Base-by-base conservation (phyloP, 2,797 vertebrate genomes). In the Enteromius viviparus region DNA sequence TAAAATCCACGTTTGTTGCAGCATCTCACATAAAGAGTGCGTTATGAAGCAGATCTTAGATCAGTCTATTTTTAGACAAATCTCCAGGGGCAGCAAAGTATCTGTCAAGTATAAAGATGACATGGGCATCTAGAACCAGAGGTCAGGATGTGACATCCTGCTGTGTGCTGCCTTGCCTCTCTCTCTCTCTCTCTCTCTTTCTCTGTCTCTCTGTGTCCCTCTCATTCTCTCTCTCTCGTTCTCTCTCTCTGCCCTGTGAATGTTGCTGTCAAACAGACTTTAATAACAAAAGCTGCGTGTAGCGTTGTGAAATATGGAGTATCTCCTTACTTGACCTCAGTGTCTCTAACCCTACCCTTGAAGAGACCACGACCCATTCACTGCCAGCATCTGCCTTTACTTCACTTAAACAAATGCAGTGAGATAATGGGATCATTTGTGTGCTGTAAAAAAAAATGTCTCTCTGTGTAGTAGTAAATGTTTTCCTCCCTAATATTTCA, bases 101-200 rank as follows among this genome's bases (percentile, higher is more conserved):
- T 90, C 88, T 87, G 89, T 85, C 92, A 92, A 90, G 85, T 88
- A 87, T 82, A 81, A 87, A 87, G 87, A 90, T 91, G 90, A 90
- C 91, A 89, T 87, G 87, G 86, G 85, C 87, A 86, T 88, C 74
- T 86, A 81, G 83, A 85, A 88, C 90, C 85, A 84, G 90, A 89
- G 87, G 87, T 91, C 88, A 89, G 82, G 70, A 90, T 88, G 85
- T 88, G 90, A 93, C 91, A 90, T 90, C 87, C 87, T 87, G 85
- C 85, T 81, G 86, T 51, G 71, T 85, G 81, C 80, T 86, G 78
- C 74, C 62, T 85, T 87, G 10, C 32, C 78, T 84, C 85, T 88
- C 86, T 87, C 68, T 83, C 82, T 87, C 68, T 83, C 82, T 74
- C 42, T 78, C 60, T 34, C 51, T 71, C 49, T 68, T 34, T 78